Conservation (phyloP, 2,888 invertebrate species). For the Automeris io region DNA sequence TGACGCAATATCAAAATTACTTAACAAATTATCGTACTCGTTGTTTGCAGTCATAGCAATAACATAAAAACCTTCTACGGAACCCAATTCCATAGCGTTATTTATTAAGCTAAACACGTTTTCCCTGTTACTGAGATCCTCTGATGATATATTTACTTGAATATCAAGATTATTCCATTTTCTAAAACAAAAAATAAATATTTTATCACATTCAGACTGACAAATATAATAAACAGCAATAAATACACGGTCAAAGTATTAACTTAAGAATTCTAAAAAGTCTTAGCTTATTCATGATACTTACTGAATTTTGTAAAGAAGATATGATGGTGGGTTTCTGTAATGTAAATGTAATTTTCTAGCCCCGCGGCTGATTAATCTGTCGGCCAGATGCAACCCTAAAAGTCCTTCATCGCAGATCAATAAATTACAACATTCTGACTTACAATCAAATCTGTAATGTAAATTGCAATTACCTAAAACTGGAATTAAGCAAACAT, state of each 20-base stretch:
- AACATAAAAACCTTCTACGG: slow-evolving; percentile 28
- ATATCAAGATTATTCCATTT: slow-evolving; percentile 24
- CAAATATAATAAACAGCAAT: too few relatives aligned
- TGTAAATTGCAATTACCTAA: neutral
- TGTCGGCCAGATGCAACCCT: slow-evolving; percentile 30
- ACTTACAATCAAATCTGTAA: slow-evolving; percentile 20
- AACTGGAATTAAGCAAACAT: neutral
- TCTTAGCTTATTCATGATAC: too few relatives aligned
- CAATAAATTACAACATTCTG: slow-evolving; percentile 19
- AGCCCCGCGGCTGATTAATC: slow-evolving; percentile 35
- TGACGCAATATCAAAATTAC: slow-evolving; percentile 23
- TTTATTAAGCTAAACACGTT: slow-evolving; percentile 18
- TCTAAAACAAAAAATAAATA: slow-evolving; percentile 16
- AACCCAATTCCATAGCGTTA: slow-evolving; percentile 17
- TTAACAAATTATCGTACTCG: slow-evolving; percentile 16
- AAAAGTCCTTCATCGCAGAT: slow-evolving; percentile 28
- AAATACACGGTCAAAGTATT: too few relatives aligned
- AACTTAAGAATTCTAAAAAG: too few relatives aligned
- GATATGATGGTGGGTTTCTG: slow-evolving; percentile 12
- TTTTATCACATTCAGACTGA: too few relatives aligned
- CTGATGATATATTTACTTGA: slow-evolving; percentile 14
- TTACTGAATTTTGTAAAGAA: slow-evolving; percentile 28
- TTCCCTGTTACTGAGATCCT: slow-evolving; percentile 9
- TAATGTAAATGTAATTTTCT: slow-evolving; percentile 27
- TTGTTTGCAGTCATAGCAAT: slow-evolving; percentile 12